Percentiles rank a stretch among this genome's conserved stretches.
phyloP scores from a whole-genome alignment of 37 sponge, comb jelly and placozoan species.

The Aphrocallistes beatrix region DNA sequence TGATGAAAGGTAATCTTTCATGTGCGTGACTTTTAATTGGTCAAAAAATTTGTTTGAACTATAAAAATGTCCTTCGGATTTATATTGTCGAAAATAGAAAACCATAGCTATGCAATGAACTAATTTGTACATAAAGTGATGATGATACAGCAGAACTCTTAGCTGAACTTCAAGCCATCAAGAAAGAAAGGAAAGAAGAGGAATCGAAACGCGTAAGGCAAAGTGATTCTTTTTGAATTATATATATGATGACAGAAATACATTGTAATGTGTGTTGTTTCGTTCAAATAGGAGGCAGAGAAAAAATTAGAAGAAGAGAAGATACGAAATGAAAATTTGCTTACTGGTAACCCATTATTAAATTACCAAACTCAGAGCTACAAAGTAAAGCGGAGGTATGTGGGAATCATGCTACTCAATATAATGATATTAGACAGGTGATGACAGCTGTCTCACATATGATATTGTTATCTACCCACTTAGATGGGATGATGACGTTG shows the following conservation, averaged over 20 bases:
- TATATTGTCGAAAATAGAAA: neutral
- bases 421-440: too few species aligned
- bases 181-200: slow-evolving; percentile 60
- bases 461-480: neutral
- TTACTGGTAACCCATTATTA: slow-evolving; percentile 80
- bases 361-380: slow-evolving; percentile 37
- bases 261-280: neutral
- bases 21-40: neutral
- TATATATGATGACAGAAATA: neutral
- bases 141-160: slow-evolving; percentile 92
- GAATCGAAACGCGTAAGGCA: slow-evolving; percentile 34
- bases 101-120: neutral
- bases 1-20: neutral
- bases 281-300: slow-evolving; percentile 55
- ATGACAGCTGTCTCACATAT: neutral
- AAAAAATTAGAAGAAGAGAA: slow-evolving; percentile 78
- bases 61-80: neutral
- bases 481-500: slow-evolving; percentile 99
- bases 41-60: neutral
- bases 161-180: slow-evolving; percentile 83
- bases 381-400: slow-evolving; percentile 61
- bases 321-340: slow-evolving; percentile 79
- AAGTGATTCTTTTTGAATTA: neutral
- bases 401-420: too few species aligned
- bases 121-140: slow-evolving; percentile 36